phyloP scores from a whole-genome alignment of 1,140 invertebrate species.

The Papilio xuthus region DNA sequence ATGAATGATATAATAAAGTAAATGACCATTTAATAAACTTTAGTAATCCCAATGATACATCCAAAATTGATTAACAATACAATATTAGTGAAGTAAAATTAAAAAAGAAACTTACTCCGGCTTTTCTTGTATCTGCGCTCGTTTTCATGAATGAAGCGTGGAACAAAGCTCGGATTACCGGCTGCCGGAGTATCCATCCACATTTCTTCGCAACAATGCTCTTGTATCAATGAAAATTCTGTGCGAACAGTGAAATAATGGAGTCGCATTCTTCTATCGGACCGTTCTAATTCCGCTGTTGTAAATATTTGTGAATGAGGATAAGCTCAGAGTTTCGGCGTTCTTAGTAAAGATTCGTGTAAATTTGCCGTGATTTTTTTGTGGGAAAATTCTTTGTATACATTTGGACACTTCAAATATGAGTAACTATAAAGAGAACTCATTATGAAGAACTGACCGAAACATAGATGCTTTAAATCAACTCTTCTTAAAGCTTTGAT shows the following conservation, averaged over 20 bases:
- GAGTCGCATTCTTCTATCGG: constrained; percentile 39
- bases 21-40: not conserved
- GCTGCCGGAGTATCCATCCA: constrained; percentile 33
- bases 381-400: not conserved
- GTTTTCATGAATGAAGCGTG: constrained; percentile 31
- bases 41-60: constrained; percentile 2
- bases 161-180: constrained; percentile 44
- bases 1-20: not conserved
- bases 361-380: constrained; percentile 14
- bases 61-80: constrained; percentile 29
- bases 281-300: constrained; percentile 58
- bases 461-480: not conserved
- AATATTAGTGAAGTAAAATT: constrained; percentile 10
- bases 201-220: constrained; percentile 38
- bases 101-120: constrained; percentile 14
- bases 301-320: constrained; percentile 71
- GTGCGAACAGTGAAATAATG: constrained; percentile 41
- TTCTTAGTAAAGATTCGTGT: constrained; percentile 15
- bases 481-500: too few relatives aligned
- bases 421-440: not conserved
- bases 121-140: not conserved
- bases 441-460: not conserved
- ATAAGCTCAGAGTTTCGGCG: constrained; percentile 43
- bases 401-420: not conserved
- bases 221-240: constrained; percentile 41